Percentiles rank a stretch among this genome's conserved stretches.
Evolutionary conservation across 2,888 invertebrate species (phyloP).

Genomic region (Spodoptera exigua): DNA sequence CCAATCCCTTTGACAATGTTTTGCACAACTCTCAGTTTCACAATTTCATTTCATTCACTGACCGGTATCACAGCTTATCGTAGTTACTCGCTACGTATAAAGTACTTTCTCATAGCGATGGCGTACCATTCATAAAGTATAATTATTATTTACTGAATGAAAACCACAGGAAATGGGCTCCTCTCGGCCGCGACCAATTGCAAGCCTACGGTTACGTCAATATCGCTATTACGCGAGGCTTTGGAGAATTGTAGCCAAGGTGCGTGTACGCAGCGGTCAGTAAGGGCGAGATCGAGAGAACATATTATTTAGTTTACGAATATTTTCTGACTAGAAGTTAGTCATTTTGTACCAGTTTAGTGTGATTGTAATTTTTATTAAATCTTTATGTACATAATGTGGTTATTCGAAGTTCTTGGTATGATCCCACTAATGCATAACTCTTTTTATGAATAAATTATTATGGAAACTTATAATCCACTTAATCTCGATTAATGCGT

Average conservation of each 20-base stretch:
- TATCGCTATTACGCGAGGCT: conserved; percentile 45
- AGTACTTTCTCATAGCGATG: conserved; percentile 68
- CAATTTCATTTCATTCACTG: conserved; percentile 21
- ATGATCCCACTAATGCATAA: too few species aligned
- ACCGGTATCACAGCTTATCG: conserved; percentile 20
- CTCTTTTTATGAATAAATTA: too few species aligned
- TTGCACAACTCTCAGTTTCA: conserved; percentile 14
- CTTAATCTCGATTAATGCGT: too few species aligned
- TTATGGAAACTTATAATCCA: too few species aligned
- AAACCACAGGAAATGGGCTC: conserved; percentile 72
- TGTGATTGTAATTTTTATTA: too few species aligned
- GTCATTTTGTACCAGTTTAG: too few species aligned
- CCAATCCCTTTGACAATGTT: background rate
- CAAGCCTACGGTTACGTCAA: conserved; percentile 69
- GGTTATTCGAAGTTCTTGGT: too few species aligned
- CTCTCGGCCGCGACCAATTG: conserved; percentile 65
- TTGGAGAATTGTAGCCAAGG: conserved; percentile 40
- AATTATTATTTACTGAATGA: conserved; percentile 71
- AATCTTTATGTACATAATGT: too few species aligned
- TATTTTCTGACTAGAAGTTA: background rate
- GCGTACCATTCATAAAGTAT: conserved; percentile 66
- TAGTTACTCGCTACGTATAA: conserved; percentile 19
- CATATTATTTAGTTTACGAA: background rate
- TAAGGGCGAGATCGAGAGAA: conserved; percentile 16
- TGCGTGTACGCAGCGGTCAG: conserved; percentile 36